These are phyloP conservation scores for Dermatophagoides farinae DNA, from an alignment of 1,140 invertebrate species.

Conservation along the genomic window DNA sequence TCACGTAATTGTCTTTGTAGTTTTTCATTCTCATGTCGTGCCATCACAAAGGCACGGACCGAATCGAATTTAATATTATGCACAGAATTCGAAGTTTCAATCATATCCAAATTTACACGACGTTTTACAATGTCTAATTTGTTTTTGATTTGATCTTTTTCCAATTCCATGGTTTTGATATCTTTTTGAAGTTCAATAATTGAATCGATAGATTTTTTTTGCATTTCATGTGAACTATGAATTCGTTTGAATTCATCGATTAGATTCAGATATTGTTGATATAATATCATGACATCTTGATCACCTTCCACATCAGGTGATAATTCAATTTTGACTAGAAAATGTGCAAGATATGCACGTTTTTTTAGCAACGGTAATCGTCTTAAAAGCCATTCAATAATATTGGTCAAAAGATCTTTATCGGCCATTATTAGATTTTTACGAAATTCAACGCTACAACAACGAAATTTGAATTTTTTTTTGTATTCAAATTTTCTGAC, in stretches of 20 bases:
- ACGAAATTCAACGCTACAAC: slow-evolving; percentile 32
- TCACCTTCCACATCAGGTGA: slow-evolving; percentile 59
- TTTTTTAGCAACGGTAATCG: slow-evolving; percentile 49
- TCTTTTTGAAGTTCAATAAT: slow-evolving; percentile 38
- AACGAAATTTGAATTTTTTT: neutral
- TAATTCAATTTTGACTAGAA: slow-evolving; percentile 51
- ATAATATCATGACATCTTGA: slow-evolving; percentile 44
- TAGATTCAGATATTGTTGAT: slow-evolving; percentile 49
- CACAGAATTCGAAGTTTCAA: neutral
- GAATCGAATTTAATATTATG: neutral
- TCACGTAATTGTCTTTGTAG: slow-evolving; percentile 3
- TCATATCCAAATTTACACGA: slow-evolving; percentile 28
- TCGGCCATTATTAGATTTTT: slow-evolving; percentile 51
- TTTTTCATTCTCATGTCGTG: slow-evolving; percentile 11
- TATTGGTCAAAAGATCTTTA: slow-evolving; percentile 47
- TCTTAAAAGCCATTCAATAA: slow-evolving; percentile 53
- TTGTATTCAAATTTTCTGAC: no score
- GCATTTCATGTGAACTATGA: slow-evolving; percentile 47
- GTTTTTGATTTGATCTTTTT: slow-evolving; percentile 48
- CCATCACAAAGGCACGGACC: neutral
- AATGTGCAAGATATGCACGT: slow-evolving; percentile 54
- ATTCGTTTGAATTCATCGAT: slow-evolving; percentile 59
- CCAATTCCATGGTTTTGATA: slow-evolving; percentile 60
- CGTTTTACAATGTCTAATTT: slow-evolving; percentile 47
- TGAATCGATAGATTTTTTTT: slow-evolving; percentile 38